phyloP scores from a whole-genome alignment of 2,797 vertebrate species.

The Leuciscus waleckii region DNA sequence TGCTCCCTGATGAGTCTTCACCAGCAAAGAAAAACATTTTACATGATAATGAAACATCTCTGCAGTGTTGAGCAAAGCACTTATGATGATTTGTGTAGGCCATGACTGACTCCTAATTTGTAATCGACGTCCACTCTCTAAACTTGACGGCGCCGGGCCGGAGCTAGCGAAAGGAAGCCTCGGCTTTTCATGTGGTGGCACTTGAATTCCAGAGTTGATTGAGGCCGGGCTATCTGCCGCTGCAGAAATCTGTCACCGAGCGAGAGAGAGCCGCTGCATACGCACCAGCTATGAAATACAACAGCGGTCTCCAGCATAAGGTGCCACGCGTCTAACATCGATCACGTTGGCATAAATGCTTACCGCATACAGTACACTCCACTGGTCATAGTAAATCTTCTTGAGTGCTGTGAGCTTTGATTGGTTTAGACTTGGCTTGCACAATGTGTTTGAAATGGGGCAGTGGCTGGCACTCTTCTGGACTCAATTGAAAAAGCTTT shows the following conservation, averaged over 20 bases:
- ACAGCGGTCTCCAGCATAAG: constrained; percentile 63
- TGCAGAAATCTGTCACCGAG: constrained; percentile 64
- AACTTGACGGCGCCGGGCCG: constrained; percentile 14
- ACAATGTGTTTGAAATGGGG: constrained; percentile 45
- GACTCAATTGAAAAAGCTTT: constrained; percentile 45
- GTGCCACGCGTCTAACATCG: constrained; percentile 61
- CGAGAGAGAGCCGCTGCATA: constrained; percentile 50
- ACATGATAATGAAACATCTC: constrained; percentile 17
- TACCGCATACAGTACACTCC: constrained; percentile 65
- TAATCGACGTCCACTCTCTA: constrained; percentile 57
- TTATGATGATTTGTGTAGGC: constrained; percentile 1
- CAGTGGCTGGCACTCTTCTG: constrained; percentile 46
- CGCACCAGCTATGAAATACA: constrained; percentile 62
- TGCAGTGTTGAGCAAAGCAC: constrained; percentile 7
- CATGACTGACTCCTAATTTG: constrained; percentile 55
- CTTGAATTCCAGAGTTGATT: constrained; percentile 62
- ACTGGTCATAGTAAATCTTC: constrained; percentile 65
- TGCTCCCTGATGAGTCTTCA: constrained; percentile 21
- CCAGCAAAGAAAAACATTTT: constrained; percentile 6
- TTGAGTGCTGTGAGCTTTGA: constrained; percentile 61
- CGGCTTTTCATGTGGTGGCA: constrained; percentile 53
- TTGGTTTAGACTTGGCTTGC: constrained; percentile 60
- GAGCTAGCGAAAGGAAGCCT: constrained; percentile 40
- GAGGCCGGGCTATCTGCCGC: constrained; percentile 58
- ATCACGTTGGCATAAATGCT: constrained; percentile 67